Percentiles rank a stretch among this genome's conserved stretches.
These are phyloP conservation scores for Coelinius sp. DNA, from an alignment of 2,888 invertebrate species.

Conservation along the genomic window DNA sequence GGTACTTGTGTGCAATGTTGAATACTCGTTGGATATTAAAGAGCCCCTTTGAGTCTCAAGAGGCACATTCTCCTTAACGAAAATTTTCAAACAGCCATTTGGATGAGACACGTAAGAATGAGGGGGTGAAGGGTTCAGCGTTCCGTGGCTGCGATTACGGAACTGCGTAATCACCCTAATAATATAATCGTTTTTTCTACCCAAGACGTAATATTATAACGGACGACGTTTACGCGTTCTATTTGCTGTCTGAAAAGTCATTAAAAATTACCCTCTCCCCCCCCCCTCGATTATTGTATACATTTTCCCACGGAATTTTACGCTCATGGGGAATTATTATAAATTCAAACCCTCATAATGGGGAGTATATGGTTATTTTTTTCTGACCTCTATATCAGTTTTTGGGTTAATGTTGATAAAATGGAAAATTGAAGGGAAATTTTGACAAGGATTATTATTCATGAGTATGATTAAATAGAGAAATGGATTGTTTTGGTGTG, in stretches of 20 bases:
- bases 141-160: conserved; percentile 37
- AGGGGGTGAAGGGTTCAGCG: conserved; percentile 27
- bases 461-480: too few relatives aligned
- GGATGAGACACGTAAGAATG: not conserved
- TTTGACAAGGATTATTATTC: too few relatives aligned
- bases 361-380: too few relatives aligned
- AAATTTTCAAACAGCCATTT: conserved; percentile 33
- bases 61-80: conserved; percentile 20
- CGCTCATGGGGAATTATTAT: too few relatives aligned
- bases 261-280: conserved; percentile 19
- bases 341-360: too few relatives aligned
- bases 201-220: conserved; percentile 25
- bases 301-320: conserved; percentile 24
- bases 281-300: not conserved
- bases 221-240: conserved; percentile 17
- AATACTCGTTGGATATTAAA: conserved; percentile 17
- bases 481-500: too few relatives aligned
- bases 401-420: too few relatives aligned
- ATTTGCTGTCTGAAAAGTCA: conserved; percentile 30
- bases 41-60: conserved; percentile 5
- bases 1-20: conserved; percentile 10
- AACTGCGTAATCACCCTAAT: conserved; percentile 52
- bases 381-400: too few relatives aligned
- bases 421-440: too few relatives aligned
- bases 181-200: conserved; percentile 46